These are phyloP conservation scores for Eulimnadia texana DNA, from an alignment of 1,140 invertebrate species.

Conservation along the genomic window DNA sequence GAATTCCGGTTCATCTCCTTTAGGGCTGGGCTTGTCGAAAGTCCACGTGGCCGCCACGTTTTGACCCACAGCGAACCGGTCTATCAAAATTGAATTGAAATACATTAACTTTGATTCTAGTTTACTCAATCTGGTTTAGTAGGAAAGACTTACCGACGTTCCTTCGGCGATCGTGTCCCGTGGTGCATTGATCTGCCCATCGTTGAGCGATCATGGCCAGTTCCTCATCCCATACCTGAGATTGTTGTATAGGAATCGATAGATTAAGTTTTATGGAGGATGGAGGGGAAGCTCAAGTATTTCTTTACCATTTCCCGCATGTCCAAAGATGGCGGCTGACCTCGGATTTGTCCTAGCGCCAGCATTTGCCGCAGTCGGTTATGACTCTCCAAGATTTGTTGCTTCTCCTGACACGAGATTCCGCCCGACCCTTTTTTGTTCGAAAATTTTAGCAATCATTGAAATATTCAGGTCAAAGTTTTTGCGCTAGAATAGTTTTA, in stretches of 20 bases:
- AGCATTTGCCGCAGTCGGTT: constrained; percentile 19
- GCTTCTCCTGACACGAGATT: constrained; percentile 51
- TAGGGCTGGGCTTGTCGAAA: constrained; percentile 40
- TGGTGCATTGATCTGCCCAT: constrained; percentile 63
- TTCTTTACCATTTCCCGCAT: constrained; percentile 24
- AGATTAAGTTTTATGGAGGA: too few species aligned
- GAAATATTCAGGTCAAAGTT: too few species aligned
- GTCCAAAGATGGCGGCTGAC: constrained; percentile 21
- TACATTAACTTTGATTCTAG: too few species aligned
- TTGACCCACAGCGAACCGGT: constrained; percentile 61
- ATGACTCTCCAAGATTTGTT: constrained; percentile 19
- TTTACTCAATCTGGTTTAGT: too few species aligned
- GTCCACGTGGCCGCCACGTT: constrained; percentile 68
- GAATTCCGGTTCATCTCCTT: constrained; percentile 49
- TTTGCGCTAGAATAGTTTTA: too few species aligned
- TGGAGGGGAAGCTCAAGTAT: too few species aligned
- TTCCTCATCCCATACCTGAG: constrained; percentile 70
- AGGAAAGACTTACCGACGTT: constrained; percentile 40
- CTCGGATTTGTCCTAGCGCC: constrained; percentile 19
- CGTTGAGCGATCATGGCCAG: constrained; percentile 60
- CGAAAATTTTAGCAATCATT: neutral
- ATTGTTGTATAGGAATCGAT: too few species aligned
- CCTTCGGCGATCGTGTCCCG: constrained; percentile 49
- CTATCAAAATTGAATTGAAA: too few species aligned
- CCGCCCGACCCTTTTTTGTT: constrained; percentile 46